Evolutionary conservation across 1,140 invertebrate genomes (phyloP).

Genomic region (Gerris buenoi): DNA sequence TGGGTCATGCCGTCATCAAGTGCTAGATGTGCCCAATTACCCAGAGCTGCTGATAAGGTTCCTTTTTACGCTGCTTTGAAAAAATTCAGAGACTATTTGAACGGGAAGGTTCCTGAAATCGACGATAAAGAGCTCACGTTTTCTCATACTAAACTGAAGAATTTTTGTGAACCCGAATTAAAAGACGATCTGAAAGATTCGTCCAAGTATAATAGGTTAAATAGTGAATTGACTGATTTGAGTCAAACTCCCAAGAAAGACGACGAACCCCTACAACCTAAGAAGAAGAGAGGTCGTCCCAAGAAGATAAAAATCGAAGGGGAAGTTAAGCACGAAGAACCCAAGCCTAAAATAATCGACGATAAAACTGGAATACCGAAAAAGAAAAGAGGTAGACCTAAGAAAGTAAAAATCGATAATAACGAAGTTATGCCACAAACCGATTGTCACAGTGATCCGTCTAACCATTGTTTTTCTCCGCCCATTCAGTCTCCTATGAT

Average conservation of each 20-base stretch:
- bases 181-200: conserved; percentile 28
- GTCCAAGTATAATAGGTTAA: conserved; percentile 15
- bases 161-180: conserved; percentile 25
- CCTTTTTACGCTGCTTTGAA: conserved; percentile 90
- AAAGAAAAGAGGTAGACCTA: conserved; percentile 50
- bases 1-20: conserved; percentile 98
- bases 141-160: conserved; percentile 54
- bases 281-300: conserved; percentile 71
- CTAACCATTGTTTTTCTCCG: conserved; percentile 39
- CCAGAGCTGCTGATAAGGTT: conserved; percentile 88
- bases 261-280: conserved; percentile 32
- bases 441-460: conserved; percentile 21
- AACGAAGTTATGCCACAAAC: conserved; percentile 32
- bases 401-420: conserved; percentile 62
- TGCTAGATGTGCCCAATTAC: conserved; percentile 86
- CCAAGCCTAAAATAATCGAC: conserved; percentile 16
- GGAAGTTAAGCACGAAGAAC: conserved; percentile 10
- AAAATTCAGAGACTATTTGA: conserved; percentile 88
- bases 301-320: conserved; percentile 57
- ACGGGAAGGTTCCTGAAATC: conserved; percentile 69
- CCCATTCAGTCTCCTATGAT: conserved; percentile 35
- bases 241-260: conserved; percentile 31
- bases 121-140: conserved; percentile 87
- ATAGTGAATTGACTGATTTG: conserved; percentile 30
- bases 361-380: conserved; percentile 13